Conservation (phyloP, 1,140 invertebrate species). For the Pseudomyrmex sp. region DNA sequence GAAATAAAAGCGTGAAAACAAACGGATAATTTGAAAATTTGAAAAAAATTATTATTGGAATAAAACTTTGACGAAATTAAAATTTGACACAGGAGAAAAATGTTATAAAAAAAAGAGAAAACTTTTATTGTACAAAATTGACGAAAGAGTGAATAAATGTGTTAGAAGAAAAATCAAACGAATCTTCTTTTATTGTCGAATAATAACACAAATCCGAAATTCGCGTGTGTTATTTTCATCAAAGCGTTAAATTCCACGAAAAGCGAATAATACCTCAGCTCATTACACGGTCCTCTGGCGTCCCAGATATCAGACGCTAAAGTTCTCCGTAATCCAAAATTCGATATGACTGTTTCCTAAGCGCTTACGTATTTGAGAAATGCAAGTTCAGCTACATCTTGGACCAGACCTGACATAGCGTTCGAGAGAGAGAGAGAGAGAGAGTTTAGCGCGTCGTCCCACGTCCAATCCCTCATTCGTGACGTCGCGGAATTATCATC, state of each 20-base stretch:
- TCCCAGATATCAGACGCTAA: slow-evolving; percentile 7
- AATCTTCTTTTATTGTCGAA: background rate
- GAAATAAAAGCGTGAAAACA: too few relatives aligned
- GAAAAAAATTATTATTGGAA: too few relatives aligned
- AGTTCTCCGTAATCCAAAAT: slow-evolving; percentile 5
- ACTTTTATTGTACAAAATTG: background rate
- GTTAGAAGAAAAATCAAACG: background rate
- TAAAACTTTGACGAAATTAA: background rate
- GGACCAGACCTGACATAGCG: background rate
- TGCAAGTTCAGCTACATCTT: slow-evolving; percentile 1
- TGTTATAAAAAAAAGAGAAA: too few relatives aligned
- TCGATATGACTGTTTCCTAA: slow-evolving; percentile 9
- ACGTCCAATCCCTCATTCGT: background rate
- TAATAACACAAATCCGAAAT: background rate
- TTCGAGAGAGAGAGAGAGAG: background rate
- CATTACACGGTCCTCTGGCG: background rate
- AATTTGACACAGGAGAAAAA: background rate
- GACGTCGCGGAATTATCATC: background rate
- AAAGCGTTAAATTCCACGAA: background rate
- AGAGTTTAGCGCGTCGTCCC: background rate
- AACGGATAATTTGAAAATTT: too few relatives aligned
- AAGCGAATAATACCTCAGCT: background rate
- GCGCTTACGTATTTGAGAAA: background rate
- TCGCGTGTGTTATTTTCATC: background rate
- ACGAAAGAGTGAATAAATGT: background rate